Conservation (phyloP, 2,888 invertebrate genomes). For the Drosophila fulvimacula region DNA sequence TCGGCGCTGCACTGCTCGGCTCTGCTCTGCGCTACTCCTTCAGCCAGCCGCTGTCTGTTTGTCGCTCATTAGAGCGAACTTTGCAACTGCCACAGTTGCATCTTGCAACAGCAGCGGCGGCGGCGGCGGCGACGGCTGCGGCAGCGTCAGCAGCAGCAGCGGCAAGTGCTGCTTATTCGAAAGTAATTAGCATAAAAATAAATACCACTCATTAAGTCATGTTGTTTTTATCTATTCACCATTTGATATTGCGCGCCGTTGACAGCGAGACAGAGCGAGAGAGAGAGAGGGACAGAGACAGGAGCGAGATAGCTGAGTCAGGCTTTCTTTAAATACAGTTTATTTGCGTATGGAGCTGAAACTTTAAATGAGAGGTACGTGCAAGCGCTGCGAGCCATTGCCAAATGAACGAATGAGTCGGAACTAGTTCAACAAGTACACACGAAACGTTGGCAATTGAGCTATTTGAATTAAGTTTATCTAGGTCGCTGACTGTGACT, state of each 20-base stretch:
- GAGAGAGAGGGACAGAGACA: constrained; percentile 1
- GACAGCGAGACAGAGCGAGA: constrained; percentile 15
- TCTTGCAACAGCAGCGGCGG: constrained; percentile 23
- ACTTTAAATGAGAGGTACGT: constrained; percentile 14
- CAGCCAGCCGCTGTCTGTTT: constrained; percentile 17
- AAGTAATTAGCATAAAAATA: constrained; percentile 80
- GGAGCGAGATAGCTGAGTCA: not conserved
- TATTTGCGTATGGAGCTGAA: constrained; percentile 4
- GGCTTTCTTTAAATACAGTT: constrained; percentile 20
- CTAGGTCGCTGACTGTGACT: not conserved
- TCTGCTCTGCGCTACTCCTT: not conserved
- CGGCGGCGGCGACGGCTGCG: not conserved
- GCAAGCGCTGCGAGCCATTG: not conserved
- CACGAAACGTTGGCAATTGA: not conserved
- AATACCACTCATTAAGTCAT: constrained; percentile 79
- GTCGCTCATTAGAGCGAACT: constrained; percentile 63
- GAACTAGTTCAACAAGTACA: constrained; percentile 13
- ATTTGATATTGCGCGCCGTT: constrained; percentile 60
- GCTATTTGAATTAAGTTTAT: not conserved
- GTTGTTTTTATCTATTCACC: constrained; percentile 77
- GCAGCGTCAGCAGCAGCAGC: constrained; percentile 5
- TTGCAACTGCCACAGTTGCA: constrained; percentile 42
- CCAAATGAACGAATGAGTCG: constrained; percentile 6
- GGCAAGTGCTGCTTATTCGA: constrained; percentile 62
- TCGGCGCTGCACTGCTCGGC: not conserved